phyloP scores from a whole-genome alignment of 1,140 invertebrate species.

The Melipona quadrifasciata region DNA sequence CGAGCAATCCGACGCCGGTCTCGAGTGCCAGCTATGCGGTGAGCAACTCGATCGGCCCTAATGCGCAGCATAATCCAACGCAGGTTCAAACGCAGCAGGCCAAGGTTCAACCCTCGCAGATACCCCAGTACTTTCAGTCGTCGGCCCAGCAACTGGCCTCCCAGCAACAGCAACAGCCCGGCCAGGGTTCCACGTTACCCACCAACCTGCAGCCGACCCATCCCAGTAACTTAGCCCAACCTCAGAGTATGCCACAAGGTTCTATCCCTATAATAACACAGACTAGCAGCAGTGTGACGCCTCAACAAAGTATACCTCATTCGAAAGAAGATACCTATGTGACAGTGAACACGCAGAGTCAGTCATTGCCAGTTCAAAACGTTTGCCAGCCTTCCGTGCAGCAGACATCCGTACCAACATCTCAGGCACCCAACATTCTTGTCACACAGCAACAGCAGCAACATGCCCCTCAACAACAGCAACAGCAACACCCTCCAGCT shows the following conservation, averaged over 20 bases:
- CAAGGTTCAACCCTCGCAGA: constrained; percentile 71
- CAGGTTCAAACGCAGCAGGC: constrained; percentile 66
- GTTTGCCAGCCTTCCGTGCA: constrained; percentile 67
- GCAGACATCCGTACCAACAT: constrained; percentile 65
- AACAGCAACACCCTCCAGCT: constrained; percentile 28
- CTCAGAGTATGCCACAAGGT: constrained; percentile 83
- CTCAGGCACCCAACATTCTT: constrained; percentile 74
- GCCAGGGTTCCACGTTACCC: constrained; percentile 83
- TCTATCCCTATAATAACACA: constrained; percentile 84
- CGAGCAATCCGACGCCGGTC: constrained; percentile 65
- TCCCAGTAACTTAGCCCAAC: constrained; percentile 81
- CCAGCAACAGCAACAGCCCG: constrained; percentile 61
- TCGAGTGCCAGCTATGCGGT: constrained; percentile 62
- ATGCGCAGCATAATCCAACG: constrained; percentile 67
- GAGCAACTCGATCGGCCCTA: constrained; percentile 65
- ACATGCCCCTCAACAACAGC: constrained; percentile 42
- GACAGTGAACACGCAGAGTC: constrained; percentile 71
- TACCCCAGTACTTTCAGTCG: constrained; percentile 72
- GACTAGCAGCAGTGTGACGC: constrained; percentile 81
- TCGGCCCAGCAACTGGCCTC: constrained; percentile 58
- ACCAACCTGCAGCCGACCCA: constrained; percentile 83
- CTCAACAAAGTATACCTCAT: constrained; percentile 77
- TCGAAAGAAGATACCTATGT: constrained; percentile 72
- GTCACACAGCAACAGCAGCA: constrained; percentile 64
- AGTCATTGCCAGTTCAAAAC: constrained; percentile 70